Percentiles rank a stretch among this genome's conserved stretches.
Evolutionary conservation across 2,888 invertebrate genomes (phyloP).

Genomic region (Lasius fuliginosus): DNA sequence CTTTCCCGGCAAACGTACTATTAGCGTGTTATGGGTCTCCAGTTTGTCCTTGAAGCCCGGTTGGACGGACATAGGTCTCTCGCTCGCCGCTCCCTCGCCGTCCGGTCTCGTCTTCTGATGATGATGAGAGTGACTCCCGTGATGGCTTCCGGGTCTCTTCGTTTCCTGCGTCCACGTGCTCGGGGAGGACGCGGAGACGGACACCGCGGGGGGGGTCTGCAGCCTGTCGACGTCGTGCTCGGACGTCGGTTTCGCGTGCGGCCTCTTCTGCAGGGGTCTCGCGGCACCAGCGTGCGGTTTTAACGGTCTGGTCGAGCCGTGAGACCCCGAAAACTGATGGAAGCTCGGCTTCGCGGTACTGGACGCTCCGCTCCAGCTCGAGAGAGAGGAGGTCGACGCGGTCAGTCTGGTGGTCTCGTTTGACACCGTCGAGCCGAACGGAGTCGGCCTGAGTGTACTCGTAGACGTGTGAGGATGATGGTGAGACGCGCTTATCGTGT

Average conservation of each 20-base stretch:
- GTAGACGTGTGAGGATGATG: conserved; percentile 53
- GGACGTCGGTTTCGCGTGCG: conserved; percentile 81
- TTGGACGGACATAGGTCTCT: conserved; percentile 55
- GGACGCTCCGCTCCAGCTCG: conserved; percentile 65
- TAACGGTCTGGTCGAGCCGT: conserved; percentile 74
- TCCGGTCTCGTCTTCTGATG: conserved; percentile 76
- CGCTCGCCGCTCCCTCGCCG: conserved; percentile 50
- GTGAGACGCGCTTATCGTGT: conserved; percentile 76
- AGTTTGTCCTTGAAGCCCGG: conserved; percentile 81
- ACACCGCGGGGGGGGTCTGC: conserved; percentile 67
- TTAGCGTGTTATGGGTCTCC: conserved; percentile 78
- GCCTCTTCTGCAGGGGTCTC: conserved; percentile 81
- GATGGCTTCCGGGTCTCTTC: conserved; percentile 62
- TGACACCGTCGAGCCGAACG: conserved; percentile 65
- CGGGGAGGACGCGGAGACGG: conserved; percentile 40
- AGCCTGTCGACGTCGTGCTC: conserved; percentile 72
- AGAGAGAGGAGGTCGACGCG: conserved; percentile 77
- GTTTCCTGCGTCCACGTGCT: conserved; percentile 66
- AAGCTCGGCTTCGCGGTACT: conserved; percentile 84
- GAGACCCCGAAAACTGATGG: conserved; percentile 84
- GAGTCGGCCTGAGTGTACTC: conserved; percentile 72
- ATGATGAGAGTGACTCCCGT: conserved; percentile 60
- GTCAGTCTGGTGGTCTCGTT: conserved; percentile 82
- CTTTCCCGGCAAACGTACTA: conserved; percentile 81
- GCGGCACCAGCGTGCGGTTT: conserved; percentile 74